Evolutionary conservation across 2,113 vertebrate species (phyloP).

Genomic region (Coturnix japonica): DNA sequence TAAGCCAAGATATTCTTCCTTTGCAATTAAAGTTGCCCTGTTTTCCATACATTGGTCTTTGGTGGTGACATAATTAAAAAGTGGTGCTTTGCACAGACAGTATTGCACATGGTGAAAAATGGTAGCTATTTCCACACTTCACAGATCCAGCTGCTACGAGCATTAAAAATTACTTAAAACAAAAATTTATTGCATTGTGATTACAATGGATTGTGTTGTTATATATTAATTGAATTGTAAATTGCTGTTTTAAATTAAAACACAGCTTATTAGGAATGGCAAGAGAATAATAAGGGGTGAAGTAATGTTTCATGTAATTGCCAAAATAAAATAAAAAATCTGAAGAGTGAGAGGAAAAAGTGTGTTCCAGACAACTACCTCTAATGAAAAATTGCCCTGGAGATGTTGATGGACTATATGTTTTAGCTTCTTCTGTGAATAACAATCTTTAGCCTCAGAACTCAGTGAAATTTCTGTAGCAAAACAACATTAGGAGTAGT

Average conservation of each 20-base stretch:
- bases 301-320: conserved; percentile 70
- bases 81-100: conserved; percentile 57
- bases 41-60: conserved; percentile 20
- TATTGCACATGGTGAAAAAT: conserved; percentile 77
- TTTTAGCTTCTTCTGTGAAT: background rate
- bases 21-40: conserved; percentile 41
- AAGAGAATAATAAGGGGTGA: conserved; percentile 65
- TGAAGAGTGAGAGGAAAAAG: background rate
- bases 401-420: background rate
- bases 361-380: background rate
- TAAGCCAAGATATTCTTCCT: conserved; percentile 16
- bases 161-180: conserved; percentile 83
- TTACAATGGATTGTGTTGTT: conserved; percentile 77
- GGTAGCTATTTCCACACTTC: conserved; percentile 81
- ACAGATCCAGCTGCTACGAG: conserved; percentile 76
- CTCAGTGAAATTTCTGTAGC: background rate
- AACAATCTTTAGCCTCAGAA: background rate
- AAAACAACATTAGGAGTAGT: background rate
- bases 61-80: conserved; percentile 73
- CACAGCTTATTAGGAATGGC: conserved; percentile 69
- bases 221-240: conserved; percentile 79
- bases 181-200: conserved; percentile 75
- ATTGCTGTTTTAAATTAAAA: conserved; percentile 82
- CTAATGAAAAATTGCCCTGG: background rate
- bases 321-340: conserved; percentile 68